A percentile compares a stretch with the other conserved stretches of the same genome.
These are phyloP conservation scores for Tridacna crocea DNA, from an alignment of 2,888 invertebrate genomes.

Conservation along the genomic window DNA sequence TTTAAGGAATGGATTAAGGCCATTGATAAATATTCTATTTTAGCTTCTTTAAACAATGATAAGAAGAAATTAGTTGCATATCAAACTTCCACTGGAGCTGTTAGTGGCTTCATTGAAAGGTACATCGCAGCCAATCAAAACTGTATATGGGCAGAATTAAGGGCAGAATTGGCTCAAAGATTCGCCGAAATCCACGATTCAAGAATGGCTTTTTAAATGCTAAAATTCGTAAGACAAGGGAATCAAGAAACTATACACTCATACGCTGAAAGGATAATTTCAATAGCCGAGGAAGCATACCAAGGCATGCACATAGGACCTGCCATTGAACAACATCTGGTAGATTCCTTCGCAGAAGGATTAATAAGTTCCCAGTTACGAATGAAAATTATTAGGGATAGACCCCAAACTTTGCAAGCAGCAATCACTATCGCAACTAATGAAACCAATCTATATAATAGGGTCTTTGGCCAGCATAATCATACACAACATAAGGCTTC, in stretches of 20 bases:
- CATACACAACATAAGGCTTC: too few species aligned
- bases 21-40: background rate
- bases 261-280: slow-evolving; percentile 23
- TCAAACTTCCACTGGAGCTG: slow-evolving; percentile 8
- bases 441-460: slow-evolving; percentile 23
- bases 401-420: slow-evolving; percentile 23
- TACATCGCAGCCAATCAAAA: background rate
- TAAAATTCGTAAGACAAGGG: slow-evolving; percentile 4
- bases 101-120: slow-evolving; percentile 20
- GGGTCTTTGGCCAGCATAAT: background rate
- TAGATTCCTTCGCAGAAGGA: slow-evolving; percentile 30
- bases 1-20: slow-evolving; percentile 18
- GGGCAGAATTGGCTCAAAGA: slow-evolving; percentile 13
- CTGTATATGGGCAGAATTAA: background rate
- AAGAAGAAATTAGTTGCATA: slow-evolving; percentile 17
- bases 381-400: slow-evolving; percentile 29
- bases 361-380: background rate
- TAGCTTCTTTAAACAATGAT: background rate
- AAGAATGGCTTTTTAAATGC: slow-evolving; percentile 15
- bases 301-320: background rate
- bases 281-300: slow-evolving; percentile 28
- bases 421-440: slow-evolving; percentile 11
- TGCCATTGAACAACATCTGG: slow-evolving; percentile 13
- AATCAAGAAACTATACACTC: background rate
- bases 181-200: slow-evolving; percentile 14